Evolutionary conservation across 2,888 invertebrate genomes (phyloP).

Genomic region (Clepsis dumicolana): DNA sequence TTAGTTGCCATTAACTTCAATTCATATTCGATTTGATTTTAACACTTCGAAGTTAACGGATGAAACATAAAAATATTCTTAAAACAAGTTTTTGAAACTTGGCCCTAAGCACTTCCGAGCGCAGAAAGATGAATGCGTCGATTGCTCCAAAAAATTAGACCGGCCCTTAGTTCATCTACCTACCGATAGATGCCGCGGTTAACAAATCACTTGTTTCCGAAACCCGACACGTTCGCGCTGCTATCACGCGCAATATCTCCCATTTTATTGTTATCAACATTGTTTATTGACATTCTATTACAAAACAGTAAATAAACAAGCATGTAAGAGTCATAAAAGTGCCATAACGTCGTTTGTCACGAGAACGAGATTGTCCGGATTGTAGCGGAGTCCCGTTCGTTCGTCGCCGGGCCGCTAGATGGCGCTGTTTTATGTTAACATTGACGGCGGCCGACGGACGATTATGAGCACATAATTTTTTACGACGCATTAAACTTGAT

Average conservation of each 20-base stretch:
- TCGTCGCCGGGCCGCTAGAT: conserved; percentile 68
- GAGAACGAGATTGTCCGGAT: conserved; percentile 71
- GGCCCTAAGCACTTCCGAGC: conserved; percentile 18
- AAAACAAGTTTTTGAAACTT: conserved; percentile 14
- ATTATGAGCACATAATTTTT: conserved; percentile 76
- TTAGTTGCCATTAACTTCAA: neutral
- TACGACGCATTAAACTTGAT: conserved; percentile 73
- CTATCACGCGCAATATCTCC: conserved; percentile 59
- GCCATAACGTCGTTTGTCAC: conserved; percentile 68
- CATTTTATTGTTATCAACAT: conserved; percentile 66
- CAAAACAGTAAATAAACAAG: conserved; percentile 76
- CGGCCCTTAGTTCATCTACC: conserved; percentile 59
- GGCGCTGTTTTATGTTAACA: conserved; percentile 75
- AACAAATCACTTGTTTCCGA: conserved; percentile 49
- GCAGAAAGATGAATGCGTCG: conserved; percentile 23
- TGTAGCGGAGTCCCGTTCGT: conserved; percentile 70
- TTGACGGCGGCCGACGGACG: conserved; percentile 70
- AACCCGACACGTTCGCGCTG: conserved; percentile 54
- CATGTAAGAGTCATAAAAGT: conserved; percentile 74
- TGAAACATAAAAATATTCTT: neutral
- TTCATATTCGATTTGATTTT: neutral
- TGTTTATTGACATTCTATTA: conserved; percentile 79
- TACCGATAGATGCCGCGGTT: conserved; percentile 71
- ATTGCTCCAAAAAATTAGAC: conserved; percentile 19
- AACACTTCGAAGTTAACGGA: neutral